These are phyloP conservation scores for Anthopleura sola DNA, from an alignment of 64 coral and sea anemone species.

Conservation along the genomic window DNA sequence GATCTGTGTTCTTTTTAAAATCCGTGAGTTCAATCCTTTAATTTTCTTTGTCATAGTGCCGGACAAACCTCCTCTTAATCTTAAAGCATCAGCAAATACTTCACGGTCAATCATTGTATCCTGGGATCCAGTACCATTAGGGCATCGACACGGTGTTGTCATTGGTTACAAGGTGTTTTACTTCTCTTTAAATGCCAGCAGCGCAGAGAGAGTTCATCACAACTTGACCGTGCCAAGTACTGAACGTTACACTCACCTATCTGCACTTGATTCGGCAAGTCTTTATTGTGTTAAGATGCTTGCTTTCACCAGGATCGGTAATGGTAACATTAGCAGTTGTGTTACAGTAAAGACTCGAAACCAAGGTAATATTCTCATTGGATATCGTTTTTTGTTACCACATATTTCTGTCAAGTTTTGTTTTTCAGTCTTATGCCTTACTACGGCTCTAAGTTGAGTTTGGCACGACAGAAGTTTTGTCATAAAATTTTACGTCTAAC, in stretches of 20 bases:
- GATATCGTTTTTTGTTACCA: too few relatives aligned
- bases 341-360: neutral
- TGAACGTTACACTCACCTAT: neutral
- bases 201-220: neutral
- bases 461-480: too few relatives aligned
- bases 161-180: constrained; percentile 23
- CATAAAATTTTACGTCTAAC: too few relatives aligned
- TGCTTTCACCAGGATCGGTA: constrained; percentile 16
- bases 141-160: constrained; percentile 2
- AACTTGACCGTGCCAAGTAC: constrained; percentile 5
- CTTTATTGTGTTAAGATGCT: constrained; percentile 1
- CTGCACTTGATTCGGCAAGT: neutral
- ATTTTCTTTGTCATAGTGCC: constrained; percentile 1
- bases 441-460: too few relatives aligned
- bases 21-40: neutral
- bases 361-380: neutral
- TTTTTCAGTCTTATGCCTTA: too few relatives aligned
- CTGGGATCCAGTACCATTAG: neutral
- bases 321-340: constrained; percentile 13
- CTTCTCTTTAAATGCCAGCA: neutral
- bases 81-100: neutral
- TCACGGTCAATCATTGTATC: neutral
- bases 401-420: too few relatives aligned
- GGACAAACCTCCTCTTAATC: neutral
- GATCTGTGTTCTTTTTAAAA: too few relatives aligned